Conservation (phyloP, 2,797 vertebrate genomes). For the Pagetopsis macropterus region DNA sequence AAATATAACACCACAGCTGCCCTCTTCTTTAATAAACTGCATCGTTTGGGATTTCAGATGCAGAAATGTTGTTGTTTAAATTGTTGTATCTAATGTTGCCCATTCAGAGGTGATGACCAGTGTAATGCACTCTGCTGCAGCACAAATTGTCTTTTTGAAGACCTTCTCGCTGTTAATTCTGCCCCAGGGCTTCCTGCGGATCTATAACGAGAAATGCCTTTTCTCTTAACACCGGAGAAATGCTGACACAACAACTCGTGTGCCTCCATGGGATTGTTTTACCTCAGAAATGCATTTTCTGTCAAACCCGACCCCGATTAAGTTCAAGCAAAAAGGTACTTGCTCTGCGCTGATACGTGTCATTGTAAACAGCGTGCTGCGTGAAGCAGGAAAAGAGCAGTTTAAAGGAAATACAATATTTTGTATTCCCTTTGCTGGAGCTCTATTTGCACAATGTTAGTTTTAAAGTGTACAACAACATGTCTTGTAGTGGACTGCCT, state of each 20-base stretch:
- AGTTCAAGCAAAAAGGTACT: slow-evolving; percentile 6
- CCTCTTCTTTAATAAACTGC: slow-evolving; percentile 18
- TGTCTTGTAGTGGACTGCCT: slow-evolving; percentile 10
- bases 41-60: slow-evolving; percentile 2
- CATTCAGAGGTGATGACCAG: neutral
- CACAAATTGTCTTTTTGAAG: slow-evolving; percentile 38
- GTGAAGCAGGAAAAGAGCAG: neutral
- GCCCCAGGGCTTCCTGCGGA: slow-evolving; percentile 18
- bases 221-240: slow-evolving; percentile 40
- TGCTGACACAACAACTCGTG: slow-evolving; percentile 39
- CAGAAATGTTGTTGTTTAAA: neutral
- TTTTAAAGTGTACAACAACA: slow-evolving; percentile 16
- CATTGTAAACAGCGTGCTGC: neutral
- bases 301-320: slow-evolving; percentile 25
- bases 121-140: slow-evolving; percentile 14
- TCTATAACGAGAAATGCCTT: slow-evolving; percentile 41
- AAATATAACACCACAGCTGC: neutral
- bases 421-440: neutral
- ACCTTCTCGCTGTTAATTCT: slow-evolving; percentile 28
- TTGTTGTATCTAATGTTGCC: slow-evolving; percentile 7
- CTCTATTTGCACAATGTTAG: neutral
- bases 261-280: slow-evolving; percentile 15
- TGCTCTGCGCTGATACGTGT: neutral
- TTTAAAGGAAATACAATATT: neutral
- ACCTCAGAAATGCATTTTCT: slow-evolving; percentile 9